A percentile compares a stretch with the other conserved stretches of the same genome.
These are phyloP conservation scores for Helleia helle DNA, from an alignment of 2,888 invertebrate genomes.

Conservation along the genomic window DNA sequence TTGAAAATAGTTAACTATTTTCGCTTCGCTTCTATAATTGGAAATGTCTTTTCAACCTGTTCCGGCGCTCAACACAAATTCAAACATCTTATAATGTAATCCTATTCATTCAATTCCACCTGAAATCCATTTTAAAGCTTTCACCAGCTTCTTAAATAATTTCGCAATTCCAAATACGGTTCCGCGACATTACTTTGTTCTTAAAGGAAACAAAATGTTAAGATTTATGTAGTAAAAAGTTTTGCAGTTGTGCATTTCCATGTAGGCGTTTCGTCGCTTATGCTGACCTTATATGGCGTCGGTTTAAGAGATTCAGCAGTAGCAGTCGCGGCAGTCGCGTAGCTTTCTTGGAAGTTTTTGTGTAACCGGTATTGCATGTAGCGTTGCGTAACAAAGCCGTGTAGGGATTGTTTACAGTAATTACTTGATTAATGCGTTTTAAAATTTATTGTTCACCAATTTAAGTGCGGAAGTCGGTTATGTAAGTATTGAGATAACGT, in stretches of 20 bases:
- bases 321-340: constrained; percentile 65
- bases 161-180: constrained; percentile 5
- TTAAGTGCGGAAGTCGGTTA: background rate
- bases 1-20: background rate
- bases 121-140: constrained; percentile 1
- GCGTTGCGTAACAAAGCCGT: constrained; percentile 37
- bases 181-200: background rate
- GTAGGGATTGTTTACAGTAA: constrained; percentile 25
- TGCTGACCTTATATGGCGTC: constrained; percentile 47
- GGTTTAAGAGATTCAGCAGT: constrained; percentile 58
- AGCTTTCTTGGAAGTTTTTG: constrained; percentile 61
- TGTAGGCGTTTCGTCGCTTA: constrained; percentile 27
- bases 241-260: constrained; percentile 26
- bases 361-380: constrained; percentile 33
- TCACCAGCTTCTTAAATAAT: background rate
- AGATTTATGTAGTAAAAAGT: constrained; percentile 15
- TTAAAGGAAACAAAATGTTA: constrained; percentile 13
- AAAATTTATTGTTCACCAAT: constrained; percentile 7
- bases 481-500: too few relatives aligned
- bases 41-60: background rate
- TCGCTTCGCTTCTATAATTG: background rate
- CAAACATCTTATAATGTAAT: too few relatives aligned
- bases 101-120: background rate
- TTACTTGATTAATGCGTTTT: constrained; percentile 31
- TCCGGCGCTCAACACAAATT: background rate